Evolutionary conservation across 2,113 vertebrate species (phyloP).

Genomic region (Tychaedon coryphoeus): DNA sequence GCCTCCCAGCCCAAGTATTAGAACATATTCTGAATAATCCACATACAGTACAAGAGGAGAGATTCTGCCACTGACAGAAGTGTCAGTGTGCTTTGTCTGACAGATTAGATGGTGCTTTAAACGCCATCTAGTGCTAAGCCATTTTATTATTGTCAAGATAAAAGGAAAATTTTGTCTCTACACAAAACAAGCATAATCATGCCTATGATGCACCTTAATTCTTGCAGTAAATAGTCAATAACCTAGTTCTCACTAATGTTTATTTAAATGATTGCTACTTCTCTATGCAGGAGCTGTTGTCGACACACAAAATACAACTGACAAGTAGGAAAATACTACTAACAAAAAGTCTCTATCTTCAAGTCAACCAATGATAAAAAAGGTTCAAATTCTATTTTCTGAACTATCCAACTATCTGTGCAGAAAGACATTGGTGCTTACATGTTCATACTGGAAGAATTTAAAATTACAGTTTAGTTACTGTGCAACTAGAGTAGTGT

Average conservation of each 20-base stretch:
- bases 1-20: neutral
- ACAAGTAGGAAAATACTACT: neutral
- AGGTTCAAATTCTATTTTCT: neutral
- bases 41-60: neutral
- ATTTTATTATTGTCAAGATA: neutral
- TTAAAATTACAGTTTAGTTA: neutral
- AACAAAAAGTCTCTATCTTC: neutral
- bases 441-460: neutral
- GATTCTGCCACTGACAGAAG: neutral
- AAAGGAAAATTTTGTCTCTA: neutral
- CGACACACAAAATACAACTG: neutral
- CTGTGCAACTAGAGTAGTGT: neutral
- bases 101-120: neutral
- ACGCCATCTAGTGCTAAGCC: neutral
- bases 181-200: neutral
- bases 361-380: neutral
- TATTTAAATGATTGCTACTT: neutral
- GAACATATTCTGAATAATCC: neutral
- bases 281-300: neutral
- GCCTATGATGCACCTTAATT: neutral
- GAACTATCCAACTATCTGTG: neutral
- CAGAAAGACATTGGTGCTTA: neutral
- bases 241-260: neutral
- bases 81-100: neutral
- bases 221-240: neutral